Conservation (phyloP, 2,888 invertebrate genomes). For the Unio pictorum region DNA sequence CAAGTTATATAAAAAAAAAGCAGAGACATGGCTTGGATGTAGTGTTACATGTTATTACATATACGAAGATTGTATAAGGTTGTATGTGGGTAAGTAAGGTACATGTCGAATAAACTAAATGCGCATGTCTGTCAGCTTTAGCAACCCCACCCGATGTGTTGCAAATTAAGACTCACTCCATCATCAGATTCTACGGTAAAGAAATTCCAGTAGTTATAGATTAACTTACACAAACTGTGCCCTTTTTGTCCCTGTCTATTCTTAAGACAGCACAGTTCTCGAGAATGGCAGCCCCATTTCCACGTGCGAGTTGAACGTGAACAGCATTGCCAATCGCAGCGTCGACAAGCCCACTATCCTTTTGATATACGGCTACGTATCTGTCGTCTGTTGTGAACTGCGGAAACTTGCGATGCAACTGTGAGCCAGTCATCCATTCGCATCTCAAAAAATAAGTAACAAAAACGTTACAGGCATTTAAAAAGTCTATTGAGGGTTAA, state of each 20-base stretch:
- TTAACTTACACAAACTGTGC: constrained; percentile 37
- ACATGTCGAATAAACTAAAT: no score
- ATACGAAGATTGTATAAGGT: no score
- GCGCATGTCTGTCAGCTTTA: no score
- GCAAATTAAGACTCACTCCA: no score
- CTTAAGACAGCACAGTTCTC: constrained; percentile 61
- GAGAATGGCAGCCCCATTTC: constrained; percentile 60
- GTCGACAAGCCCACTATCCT: constrained; percentile 66
- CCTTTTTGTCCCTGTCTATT: constrained; percentile 41
- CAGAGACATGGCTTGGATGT: no score
- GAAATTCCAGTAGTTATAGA: not conserved
- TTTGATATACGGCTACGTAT: constrained; percentile 57
- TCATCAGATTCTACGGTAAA: not conserved
- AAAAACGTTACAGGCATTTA: no score
- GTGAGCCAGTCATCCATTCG: constrained; percentile 43
- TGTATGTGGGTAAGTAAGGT: no score
- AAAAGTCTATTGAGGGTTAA: no score
- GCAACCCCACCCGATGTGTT: no score
- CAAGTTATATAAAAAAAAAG: no score
- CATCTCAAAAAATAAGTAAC: constrained; percentile 29
- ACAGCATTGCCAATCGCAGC: constrained; percentile 65
- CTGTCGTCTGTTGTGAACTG: constrained; percentile 55
- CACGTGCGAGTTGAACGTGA: constrained; percentile 65
- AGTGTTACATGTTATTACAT: no score
- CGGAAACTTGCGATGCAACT: constrained; percentile 49